phyloP scores from a whole-genome alignment of 2,888 invertebrate species.

The Auanema sp. region DNA sequence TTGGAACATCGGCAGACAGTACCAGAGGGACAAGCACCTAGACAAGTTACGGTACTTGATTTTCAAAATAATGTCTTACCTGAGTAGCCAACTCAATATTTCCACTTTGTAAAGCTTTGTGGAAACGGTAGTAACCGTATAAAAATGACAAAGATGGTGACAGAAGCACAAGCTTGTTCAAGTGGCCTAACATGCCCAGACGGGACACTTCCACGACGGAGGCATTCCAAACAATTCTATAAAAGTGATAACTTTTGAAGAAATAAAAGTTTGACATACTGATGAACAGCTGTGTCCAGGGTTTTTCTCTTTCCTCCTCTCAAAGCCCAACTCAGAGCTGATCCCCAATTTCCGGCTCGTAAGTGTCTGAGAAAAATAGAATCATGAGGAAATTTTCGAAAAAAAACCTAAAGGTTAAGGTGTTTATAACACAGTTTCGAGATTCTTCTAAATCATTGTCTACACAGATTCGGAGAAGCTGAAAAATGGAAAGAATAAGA shows the following conservation, averaged over 20 bases:
- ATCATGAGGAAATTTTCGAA: not conserved
- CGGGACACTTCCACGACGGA: slow-evolving; percentile 18
- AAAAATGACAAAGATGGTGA: slow-evolving; percentile 35
- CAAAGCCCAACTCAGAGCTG: slow-evolving; percentile 40
- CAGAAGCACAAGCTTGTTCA: slow-evolving; percentile 20
- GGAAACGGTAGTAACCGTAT: slow-evolving; percentile 30
- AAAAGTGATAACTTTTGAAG: not conserved
- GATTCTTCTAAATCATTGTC: slow-evolving; percentile 28
- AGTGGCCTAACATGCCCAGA: slow-evolving; percentile 17
- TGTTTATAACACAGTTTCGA: slow-evolving; percentile 35
- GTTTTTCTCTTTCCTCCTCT: slow-evolving; percentile 30
- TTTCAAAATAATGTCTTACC: slow-evolving; percentile 1
- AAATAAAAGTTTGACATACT: slow-evolving; percentile 10
- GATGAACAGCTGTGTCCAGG: slow-evolving; percentile 30
- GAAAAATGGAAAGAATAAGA: not conserved
- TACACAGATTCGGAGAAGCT: slow-evolving; percentile 27
- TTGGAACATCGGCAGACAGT: slow-evolving; percentile 33
- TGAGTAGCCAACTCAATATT: slow-evolving; percentile 15
- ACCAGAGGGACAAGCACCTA: slow-evolving; percentile 23
- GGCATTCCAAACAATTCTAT: slow-evolving; percentile 29
- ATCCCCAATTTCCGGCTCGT: slow-evolving; percentile 30
- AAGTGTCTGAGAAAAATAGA: slow-evolving; percentile 25
- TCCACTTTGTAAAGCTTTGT: slow-evolving; percentile 31
- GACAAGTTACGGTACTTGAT: not conserved
- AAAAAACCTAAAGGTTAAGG: slow-evolving; percentile 28